phyloP scores from a whole-genome alignment of 2,888 invertebrate species.

The Caenorhabditis japonica region DNA sequence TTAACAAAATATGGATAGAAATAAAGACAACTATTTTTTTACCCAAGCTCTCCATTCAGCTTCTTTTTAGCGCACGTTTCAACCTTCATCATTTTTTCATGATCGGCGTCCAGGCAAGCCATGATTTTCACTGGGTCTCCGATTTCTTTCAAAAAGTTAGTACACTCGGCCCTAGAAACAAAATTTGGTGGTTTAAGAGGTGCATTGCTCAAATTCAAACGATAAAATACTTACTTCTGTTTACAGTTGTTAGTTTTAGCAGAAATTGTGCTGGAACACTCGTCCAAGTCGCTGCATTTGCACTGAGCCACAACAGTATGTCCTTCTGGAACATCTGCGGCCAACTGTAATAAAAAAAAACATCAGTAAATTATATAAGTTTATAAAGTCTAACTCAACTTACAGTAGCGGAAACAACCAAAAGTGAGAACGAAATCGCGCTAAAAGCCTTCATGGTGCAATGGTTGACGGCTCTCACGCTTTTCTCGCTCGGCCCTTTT shows the following conservation, averaged over 20 bases:
- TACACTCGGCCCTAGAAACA: conserved; percentile 66
- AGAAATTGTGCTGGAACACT: conserved; percentile 61
- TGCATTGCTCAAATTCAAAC: conserved; percentile 2
- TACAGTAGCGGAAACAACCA: conserved; percentile 35
- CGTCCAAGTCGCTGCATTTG: conserved; percentile 70
- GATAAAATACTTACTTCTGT: conserved; percentile 52
- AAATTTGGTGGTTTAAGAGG: background rate
- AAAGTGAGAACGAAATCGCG: conserved; percentile 20
- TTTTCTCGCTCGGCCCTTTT: conserved; percentile 30
- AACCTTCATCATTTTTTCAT: conserved; percentile 68
- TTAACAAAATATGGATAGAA: background rate
- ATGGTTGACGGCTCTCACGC: conserved; percentile 34
- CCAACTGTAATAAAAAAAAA: conserved; percentile 13
- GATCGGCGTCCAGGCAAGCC: conserved; percentile 71
- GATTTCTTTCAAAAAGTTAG: conserved; percentile 66
- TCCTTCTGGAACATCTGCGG: conserved; percentile 45
- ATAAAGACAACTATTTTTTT: background rate
- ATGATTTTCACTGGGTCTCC: conserved; percentile 72
- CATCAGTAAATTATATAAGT: background rate
- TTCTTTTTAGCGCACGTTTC: conserved; percentile 73
- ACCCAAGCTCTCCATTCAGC: conserved; percentile 65
- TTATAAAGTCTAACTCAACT: conserved; percentile 1
- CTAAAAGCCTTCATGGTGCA: conserved; percentile 32
- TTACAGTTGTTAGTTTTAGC: conserved; percentile 68
- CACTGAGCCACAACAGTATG: conserved; percentile 68